Percentiles rank a stretch among this genome's conserved stretches.
phyloP scores from a whole-genome alignment of 2,888 invertebrate genomes.

The Leistus spinibarbis region DNA sequence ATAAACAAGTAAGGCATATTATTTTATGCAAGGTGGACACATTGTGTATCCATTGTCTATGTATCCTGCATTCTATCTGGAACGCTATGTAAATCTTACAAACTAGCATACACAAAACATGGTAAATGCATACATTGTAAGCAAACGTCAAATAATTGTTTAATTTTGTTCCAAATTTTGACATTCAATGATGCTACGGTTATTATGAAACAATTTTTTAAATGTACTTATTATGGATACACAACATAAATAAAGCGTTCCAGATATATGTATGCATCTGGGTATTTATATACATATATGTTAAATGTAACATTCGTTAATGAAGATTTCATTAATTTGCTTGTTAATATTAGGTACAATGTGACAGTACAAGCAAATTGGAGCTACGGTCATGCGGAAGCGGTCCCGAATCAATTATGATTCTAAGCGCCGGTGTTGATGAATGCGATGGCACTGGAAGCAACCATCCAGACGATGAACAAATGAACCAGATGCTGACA shows the following conservation, averaged over 20 bases:
- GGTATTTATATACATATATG: not conserved
- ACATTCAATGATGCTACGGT: too few species aligned
- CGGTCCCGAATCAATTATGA: not conserved
- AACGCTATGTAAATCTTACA: too few species aligned
- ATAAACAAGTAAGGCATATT: slow-evolving; percentile 40
- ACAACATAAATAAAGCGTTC: not conserved
- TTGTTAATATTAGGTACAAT: slow-evolving; percentile 27
- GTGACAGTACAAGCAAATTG: slow-evolving; percentile 29
- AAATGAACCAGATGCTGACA: slow-evolving; percentile 64
- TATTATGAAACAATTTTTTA: too few species aligned
- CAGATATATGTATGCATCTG: not conserved
- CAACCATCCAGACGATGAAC: slow-evolving; percentile 50
- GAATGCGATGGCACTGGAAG: not conserved
- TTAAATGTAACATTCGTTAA: too few species aligned
- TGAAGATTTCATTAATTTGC: not conserved
- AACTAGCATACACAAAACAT: too few species aligned
- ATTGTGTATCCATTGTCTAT: too few species aligned
- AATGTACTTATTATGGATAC: too few species aligned
- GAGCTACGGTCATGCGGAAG: slow-evolving; percentile 3
- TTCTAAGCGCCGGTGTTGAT: not conserved
- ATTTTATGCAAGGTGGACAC: too few species aligned
- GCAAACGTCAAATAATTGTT: too few species aligned
- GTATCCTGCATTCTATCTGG: too few species aligned
- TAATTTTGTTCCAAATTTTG: too few species aligned
- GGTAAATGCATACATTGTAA: too few species aligned